phyloP scores from a whole-genome alignment of 1,140 invertebrate species.

The Chlorops oryzae region DNA sequence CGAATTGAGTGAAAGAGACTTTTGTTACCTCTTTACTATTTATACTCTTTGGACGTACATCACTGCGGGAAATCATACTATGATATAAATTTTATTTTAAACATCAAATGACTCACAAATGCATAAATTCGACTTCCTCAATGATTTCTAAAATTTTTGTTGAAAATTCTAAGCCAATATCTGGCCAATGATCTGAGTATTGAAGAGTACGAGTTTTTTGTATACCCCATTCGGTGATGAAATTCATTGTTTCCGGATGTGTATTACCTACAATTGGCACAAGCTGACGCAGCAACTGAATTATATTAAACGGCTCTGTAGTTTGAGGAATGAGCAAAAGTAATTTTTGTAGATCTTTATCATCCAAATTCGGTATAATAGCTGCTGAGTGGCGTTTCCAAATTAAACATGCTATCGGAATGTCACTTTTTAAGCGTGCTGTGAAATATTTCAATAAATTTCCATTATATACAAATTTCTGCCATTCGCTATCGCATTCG shows the following conservation, averaged over 20 bases:
- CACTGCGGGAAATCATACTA: no score
- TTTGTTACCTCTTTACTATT: no score
- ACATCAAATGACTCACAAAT: conserved; percentile 25
- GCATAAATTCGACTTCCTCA: conserved; percentile 38
- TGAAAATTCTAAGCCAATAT: conserved; percentile 41
- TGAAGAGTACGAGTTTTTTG: conserved; percentile 39
- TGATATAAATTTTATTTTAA: not conserved
- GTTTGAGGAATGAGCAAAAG: conserved; percentile 32
- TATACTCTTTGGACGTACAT: no score
- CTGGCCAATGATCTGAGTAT: conserved; percentile 39
- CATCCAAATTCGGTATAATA: conserved; percentile 30
- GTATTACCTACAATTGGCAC: conserved; percentile 35
- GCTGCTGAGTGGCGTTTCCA: conserved; percentile 39
- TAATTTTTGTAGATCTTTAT: conserved; percentile 30
- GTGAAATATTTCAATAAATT: conserved; percentile 32
- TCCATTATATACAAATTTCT: conserved; percentile 42
- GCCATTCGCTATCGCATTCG: conserved; percentile 40
- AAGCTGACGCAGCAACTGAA: conserved; percentile 43
- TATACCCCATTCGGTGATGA: conserved; percentile 41
- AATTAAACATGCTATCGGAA: conserved; percentile 37
- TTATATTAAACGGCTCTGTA: conserved; percentile 34
- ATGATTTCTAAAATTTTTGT: conserved; percentile 40
- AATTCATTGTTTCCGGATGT: conserved; percentile 39
- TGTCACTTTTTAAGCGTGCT: conserved; percentile 34
- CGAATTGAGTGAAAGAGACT: no score